Percentiles rank a stretch among this genome's conserved stretches.
These are phyloP conservation scores for Camelus dromedarius DNA, from an alignment of 2,113 vertebrate genomes.

Conservation along the genomic window DNA sequence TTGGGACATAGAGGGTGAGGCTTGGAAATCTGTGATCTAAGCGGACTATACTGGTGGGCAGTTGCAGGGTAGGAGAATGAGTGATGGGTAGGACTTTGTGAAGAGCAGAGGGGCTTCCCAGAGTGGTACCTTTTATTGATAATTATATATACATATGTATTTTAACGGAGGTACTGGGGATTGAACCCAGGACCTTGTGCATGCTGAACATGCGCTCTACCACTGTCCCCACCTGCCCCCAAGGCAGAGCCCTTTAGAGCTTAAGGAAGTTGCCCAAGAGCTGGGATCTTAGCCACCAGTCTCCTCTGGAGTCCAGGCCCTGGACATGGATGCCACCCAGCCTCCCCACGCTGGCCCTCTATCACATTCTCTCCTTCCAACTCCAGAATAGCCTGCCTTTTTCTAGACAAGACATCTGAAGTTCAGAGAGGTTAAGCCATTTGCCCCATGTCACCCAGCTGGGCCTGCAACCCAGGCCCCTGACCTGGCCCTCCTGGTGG, in stretches of 20 bases:
- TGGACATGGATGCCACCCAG: accelerated
- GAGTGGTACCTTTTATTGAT: not conserved
- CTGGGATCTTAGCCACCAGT: not conserved
- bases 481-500: accelerated
- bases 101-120: not conserved
- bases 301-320: not conserved
- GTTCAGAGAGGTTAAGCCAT: not conserved
- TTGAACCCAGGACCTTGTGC: too few species aligned
- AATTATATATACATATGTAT: not conserved
- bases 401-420: not conserved
- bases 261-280: not conserved
- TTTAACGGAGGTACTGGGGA: too few species aligned
- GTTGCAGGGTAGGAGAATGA: not conserved
- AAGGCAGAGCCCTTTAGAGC: not conserved
- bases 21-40: not conserved
- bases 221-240: too few species aligned
- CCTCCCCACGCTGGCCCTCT: not conserved
- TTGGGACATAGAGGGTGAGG: not conserved
- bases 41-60: not conserved
- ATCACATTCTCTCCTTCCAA: not conserved
- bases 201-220: too few species aligned
- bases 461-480: not conserved
- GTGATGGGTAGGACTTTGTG: not conserved
- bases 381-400: not conserved
- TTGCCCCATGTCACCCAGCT: not conserved